A percentile compares a stretch with the other conserved stretches of the same genome.
Conservation (phyloP, 1,140 invertebrate genomes). For the Forficula auricularia region DNA sequence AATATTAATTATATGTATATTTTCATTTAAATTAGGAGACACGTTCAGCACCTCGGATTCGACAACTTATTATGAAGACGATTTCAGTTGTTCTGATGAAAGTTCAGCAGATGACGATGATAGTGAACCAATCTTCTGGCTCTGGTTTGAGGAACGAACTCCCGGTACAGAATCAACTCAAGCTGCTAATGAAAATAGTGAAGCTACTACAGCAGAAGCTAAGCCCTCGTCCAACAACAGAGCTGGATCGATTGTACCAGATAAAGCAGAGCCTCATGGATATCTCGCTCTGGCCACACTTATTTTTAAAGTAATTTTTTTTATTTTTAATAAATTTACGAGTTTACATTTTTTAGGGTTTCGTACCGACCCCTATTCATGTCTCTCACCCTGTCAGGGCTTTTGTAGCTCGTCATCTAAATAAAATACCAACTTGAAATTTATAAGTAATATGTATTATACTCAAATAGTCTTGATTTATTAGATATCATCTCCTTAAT, state of each 20-base stretch:
- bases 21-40: too few species aligned
- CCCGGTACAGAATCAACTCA: slow-evolving; percentile 22
- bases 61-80: slow-evolving; percentile 81
- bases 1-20: too few species aligned
- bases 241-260: slow-evolving; percentile 49
- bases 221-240: slow-evolving; percentile 8
- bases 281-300: slow-evolving; percentile 33
- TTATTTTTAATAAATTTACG: not conserved
- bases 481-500: too few species aligned
- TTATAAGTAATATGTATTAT: too few species aligned
- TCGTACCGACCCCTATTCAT: too few species aligned
- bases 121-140: slow-evolving; percentile 75
- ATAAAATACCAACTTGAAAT: too few species aligned
- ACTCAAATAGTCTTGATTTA: too few species aligned
- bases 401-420: too few species aligned
- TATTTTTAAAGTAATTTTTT: slow-evolving; percentile 16
- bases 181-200: slow-evolving; percentile 24
- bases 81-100: slow-evolving; percentile 74
- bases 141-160: slow-evolving; percentile 79
- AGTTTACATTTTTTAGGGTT: slow-evolving; percentile 4
- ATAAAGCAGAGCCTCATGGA: slow-evolving; percentile 76
- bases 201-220: slow-evolving; percentile 20
- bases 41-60: slow-evolving; percentile 74
- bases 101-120: slow-evolving; percentile 77
- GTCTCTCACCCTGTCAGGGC: too few species aligned